Evolutionary conservation across 2,888 invertebrate species (phyloP), one percentile per base, ranked within the genome.

Genomic region (Agrotis clavis): DNA sequence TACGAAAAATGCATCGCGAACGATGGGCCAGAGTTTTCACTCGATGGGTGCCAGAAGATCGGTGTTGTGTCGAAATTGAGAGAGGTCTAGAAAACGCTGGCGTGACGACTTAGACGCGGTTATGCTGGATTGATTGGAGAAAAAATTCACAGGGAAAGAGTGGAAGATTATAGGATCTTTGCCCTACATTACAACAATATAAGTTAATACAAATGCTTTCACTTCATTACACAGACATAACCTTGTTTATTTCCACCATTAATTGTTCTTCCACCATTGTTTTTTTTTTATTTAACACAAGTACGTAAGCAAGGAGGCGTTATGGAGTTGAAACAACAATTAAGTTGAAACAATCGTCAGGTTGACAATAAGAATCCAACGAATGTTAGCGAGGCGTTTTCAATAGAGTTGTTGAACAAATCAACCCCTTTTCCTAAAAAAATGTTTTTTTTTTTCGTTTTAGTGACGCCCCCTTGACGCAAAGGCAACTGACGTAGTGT

Each of bases 341-440:
- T 61, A 56, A 68, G 18, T 59, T 48, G 41, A 53, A 80, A 74
- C 75, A 77, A 68, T 80, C 1, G 14, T 0, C 64, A 57, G 4
- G 18, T n/a, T 11, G 21, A 77, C 70, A 81, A 76, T 69, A 13
- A 30, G 76, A 78, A 81, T 35, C 61, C 69, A 18, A 19, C 14
- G 9, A 0, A 53, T 53, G 69, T 51, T 1, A 3, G 21, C 19
- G 57, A 50, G 56, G 45, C 21, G 47, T 19, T 64, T 11, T 45
- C 64, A 73, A 74, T 60, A 35, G 57, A 48, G 21, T 62, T 79
- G 19, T 21, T 19, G 13, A 61, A 53, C 41, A 56, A 69, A 68
- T 25, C 59, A 60, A 56, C 70, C 48, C 21, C 18, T 69, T 64
- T 53, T 30, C 14, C 4, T 30, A 19, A 14, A 30, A 35, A 30